Percentiles rank a stretch among this genome's conserved stretches.
Conservation (phyloP, 2,888 invertebrate genomes). For the Elegia similella region DNA sequence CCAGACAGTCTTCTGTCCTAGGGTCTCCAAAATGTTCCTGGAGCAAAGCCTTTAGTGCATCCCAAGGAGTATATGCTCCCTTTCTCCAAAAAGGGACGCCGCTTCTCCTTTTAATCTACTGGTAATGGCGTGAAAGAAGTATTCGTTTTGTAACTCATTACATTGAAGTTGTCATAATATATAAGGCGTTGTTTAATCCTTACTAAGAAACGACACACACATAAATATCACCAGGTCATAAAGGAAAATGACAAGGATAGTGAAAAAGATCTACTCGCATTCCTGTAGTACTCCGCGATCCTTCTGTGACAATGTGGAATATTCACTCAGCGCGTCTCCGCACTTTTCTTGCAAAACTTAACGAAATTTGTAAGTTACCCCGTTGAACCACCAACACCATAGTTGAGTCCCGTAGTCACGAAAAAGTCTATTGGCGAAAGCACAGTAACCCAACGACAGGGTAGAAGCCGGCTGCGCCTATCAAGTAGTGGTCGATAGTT, state of each 20-base stretch:
- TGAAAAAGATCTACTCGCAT: no score
- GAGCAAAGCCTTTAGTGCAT: constrained; percentile 19
- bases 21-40: constrained; percentile 23
- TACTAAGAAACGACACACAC: constrained; percentile 9
- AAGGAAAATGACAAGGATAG: no score
- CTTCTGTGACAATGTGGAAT: constrained; percentile 5
- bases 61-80: constrained; percentile 19
- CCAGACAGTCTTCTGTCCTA: constrained; percentile 23
- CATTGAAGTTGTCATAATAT: constrained; percentile 16
- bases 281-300: constrained; percentile 19
- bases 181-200: constrained; percentile 5
- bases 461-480: no score
- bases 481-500: no score
- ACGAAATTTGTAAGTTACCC: background rate
- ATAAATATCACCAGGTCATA: no score
- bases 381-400: background rate
- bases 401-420: background rate
- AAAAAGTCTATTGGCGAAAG: background rate
- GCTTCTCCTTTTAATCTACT: constrained; percentile 24
- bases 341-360: background rate
- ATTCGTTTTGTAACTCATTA: constrained; percentile 17
- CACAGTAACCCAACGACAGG: constrained; percentile 2
- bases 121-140: constrained; percentile 23
- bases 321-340: background rate
- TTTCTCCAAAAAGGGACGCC: no score